phyloP scores from a whole-genome alignment of 2,888 invertebrate genomes.

The Chymomyza caudatula region DNA sequence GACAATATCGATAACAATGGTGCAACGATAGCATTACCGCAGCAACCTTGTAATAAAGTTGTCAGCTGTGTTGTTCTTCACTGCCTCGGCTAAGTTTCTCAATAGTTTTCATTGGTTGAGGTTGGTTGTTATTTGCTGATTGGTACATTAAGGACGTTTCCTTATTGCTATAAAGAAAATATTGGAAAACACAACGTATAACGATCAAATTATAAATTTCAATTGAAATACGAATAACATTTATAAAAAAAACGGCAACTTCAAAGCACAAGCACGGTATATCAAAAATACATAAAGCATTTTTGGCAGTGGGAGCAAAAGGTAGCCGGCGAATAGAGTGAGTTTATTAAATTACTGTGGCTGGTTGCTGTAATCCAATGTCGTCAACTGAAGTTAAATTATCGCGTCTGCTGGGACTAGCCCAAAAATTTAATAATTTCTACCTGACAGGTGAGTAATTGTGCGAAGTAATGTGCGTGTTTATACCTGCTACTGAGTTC shows the following conservation, averaged over 20 bases:
- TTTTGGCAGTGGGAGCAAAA: constrained; percentile 36
- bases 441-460: constrained; percentile 87
- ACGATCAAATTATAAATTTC: not conserved
- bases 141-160: constrained; percentile 22
- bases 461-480: not conserved
- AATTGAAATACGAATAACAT: not conserved
- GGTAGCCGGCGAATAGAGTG: constrained; percentile 37
- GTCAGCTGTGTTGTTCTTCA: constrained; percentile 23
- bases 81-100: constrained; percentile 10
- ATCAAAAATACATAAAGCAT: constrained; percentile 13
- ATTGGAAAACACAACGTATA: not conserved
- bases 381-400: constrained; percentile 78
- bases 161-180: constrained; percentile 32
- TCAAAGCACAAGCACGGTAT: not conserved
- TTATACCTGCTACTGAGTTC: not conserved
- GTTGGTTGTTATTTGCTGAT: constrained; percentile 50
- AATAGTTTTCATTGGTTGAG: not conserved
- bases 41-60: not conserved
- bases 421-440: constrained; percentile 93
- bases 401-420: constrained; percentile 87
- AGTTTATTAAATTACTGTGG: constrained; percentile 7
- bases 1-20: not conserved
- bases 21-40: not conserved
- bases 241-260: not conserved
- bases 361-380: constrained; percentile 51